Percentiles rank a stretch among this genome's conserved stretches.
Conservation (phyloP, 2,888 invertebrate species). For the Beris morrisii region DNA sequence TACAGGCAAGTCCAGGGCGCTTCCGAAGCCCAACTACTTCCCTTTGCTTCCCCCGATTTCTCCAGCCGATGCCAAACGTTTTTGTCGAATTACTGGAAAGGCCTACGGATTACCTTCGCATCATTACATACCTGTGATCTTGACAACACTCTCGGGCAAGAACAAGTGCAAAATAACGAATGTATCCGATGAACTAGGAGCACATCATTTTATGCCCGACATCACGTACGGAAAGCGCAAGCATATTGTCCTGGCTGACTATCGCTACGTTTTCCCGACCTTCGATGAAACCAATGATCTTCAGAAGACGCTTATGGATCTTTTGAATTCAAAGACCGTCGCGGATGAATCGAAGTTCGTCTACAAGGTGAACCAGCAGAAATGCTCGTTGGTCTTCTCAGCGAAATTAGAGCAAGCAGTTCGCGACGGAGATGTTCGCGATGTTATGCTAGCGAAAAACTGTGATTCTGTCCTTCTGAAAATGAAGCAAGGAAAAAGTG, state of each 20-base stretch:
- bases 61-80: conserved; percentile 78
- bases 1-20: conserved; percentile 75
- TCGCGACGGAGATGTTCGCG: conserved; percentile 74
- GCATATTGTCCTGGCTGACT: conserved; percentile 69
- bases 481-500: conserved; percentile 71
- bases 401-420: conserved; percentile 75
- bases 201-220: conserved; percentile 64
- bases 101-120: conserved; percentile 73
- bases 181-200: conserved; percentile 63
- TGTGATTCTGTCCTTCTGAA: conserved; percentile 74
- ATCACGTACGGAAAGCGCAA: conserved; percentile 67
- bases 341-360: conserved; percentile 66
- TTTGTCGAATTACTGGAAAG: conserved; percentile 78
- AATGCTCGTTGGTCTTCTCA: conserved; percentile 74
- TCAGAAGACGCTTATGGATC: conserved; percentile 64
- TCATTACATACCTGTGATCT: conserved; percentile 77
- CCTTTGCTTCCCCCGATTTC: conserved; percentile 79
- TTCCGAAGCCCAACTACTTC: conserved; percentile 81
- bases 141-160: conserved; percentile 58
- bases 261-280: conserved; percentile 73
- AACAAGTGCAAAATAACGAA: conserved; percentile 68
- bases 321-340: conserved; percentile 64
- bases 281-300: conserved; percentile 69
- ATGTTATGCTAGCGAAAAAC: conserved; percentile 75
- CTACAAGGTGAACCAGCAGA: conserved; percentile 73